Evolutionary conservation across 2,113 vertebrate genomes (phyloP).

Genomic region (Chionodraco myersi): DNA sequence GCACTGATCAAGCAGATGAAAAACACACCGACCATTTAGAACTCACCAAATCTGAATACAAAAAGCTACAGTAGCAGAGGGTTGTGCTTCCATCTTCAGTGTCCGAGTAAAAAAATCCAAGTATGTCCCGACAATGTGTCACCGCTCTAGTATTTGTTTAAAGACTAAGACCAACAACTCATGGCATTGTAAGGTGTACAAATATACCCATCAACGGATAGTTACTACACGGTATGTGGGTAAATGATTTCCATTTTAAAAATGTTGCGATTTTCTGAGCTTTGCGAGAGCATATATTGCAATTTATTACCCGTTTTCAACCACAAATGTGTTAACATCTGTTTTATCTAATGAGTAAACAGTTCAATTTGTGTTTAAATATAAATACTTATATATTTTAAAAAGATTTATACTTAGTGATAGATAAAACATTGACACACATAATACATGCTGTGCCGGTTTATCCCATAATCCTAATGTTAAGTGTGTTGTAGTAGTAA

Average conservation of each 20-base stretch:
- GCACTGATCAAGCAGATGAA: constrained; percentile 33
- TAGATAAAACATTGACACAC: too few species aligned
- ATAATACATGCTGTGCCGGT: too few species aligned
- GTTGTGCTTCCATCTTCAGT: constrained; percentile 45
- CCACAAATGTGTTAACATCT: too few species aligned
- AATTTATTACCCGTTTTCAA: too few species aligned
- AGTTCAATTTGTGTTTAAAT: too few species aligned
- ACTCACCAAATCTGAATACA: constrained; percentile 65
- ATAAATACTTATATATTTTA: too few species aligned
- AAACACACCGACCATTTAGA: constrained; percentile 30
- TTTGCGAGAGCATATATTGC: too few species aligned
- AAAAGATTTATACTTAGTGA: too few species aligned
- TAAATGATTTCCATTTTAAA: too few species aligned
- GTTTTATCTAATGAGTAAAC: too few species aligned
- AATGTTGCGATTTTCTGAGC: too few species aligned
- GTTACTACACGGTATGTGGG: too few species aligned
- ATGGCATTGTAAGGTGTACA: background rate
- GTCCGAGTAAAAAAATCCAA: constrained; percentile 30
- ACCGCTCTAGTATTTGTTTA: background rate
- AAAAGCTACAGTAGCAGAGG: constrained; percentile 18
- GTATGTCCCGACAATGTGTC: background rate
- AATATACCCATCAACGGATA: background rate
- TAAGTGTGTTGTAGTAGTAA: background rate
- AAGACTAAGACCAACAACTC: constrained; percentile 2
- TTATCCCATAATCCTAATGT: background rate